Conservation (phyloP, 2,888 invertebrate species). For the Cheilosia pagana region DNA sequence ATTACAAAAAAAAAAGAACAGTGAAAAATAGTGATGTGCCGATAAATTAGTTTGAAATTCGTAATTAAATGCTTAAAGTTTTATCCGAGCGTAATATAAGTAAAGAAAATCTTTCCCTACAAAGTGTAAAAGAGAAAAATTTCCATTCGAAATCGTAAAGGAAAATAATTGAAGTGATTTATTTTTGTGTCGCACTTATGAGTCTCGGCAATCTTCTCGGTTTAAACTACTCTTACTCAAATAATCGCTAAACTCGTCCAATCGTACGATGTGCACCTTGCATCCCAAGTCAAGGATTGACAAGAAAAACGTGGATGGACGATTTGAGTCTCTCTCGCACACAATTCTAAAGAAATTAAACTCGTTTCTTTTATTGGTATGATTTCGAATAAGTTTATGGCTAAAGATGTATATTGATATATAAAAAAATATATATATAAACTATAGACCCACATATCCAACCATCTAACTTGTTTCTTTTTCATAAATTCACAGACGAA, state of each 20-base stretch:
- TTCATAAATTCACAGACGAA: conserved; percentile 79
- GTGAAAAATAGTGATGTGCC: conserved; percentile 56
- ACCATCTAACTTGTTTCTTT: conserved; percentile 22
- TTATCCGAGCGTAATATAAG: conserved; percentile 2
- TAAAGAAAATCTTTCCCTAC: conserved; percentile 44
- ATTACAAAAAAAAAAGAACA: conserved; percentile 43
- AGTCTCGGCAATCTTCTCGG: conserved; percentile 57
- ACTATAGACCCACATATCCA: conserved; percentile 33
- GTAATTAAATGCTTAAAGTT: conserved; percentile 16
- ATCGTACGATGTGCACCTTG: conserved; percentile 57
- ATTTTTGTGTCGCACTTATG: conserved; percentile 51
- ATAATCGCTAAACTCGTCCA: conserved; percentile 58
- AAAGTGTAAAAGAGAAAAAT: conserved; percentile 28
- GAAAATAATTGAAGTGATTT: conserved; percentile 44
- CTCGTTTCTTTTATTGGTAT: conserved; percentile 81
- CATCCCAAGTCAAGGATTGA: conserved; percentile 69
- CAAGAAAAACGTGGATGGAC: conserved; percentile 71
- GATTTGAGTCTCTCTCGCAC: conserved; percentile 71
- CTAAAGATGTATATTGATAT: conserved; percentile 62
- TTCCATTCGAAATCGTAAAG: conserved; percentile 35
- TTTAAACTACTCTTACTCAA: conserved; percentile 26
- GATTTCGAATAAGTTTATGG: conserved; percentile 82
- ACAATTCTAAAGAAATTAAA: conserved; percentile 80
- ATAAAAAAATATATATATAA: conserved; percentile 70
- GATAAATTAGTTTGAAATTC: conserved; percentile 2